Evolutionary conservation across 1,140 invertebrate genomes (phyloP), one percentile per base, ranked within the genome.

Genomic region (Tetramorium parvispinum): DNA sequence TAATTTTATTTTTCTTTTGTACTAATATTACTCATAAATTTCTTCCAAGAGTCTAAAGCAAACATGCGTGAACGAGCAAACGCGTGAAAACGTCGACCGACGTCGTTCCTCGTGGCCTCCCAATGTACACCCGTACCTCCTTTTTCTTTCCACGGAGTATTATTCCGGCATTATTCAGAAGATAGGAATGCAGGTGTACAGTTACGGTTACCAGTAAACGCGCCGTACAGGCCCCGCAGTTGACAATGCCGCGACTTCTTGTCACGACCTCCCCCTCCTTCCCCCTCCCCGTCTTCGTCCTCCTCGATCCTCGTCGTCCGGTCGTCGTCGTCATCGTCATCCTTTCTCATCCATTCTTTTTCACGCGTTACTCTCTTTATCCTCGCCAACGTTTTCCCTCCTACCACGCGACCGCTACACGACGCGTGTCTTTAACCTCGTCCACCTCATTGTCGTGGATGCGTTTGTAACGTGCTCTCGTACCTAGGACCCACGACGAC

Each of bases 121-220:
- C 79, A 40, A 61, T 10, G 24, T 8, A 63, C 46, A 71, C 40
- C 63, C 75, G 53, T 70, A 43, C 76, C 87, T 86, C n/a, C 68
- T 85, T 85, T 78, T 85, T 78, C 75, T 88, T 82, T 77, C 55
- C 76, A 85, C 46, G 21, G 63, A 71, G 81, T 90, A 85, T 90
- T 90, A 89, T 89, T 85, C 86, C 68, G 46, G 61, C 66, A 59
- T 90, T 90, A 90, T 90, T 90, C 89, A 90, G 61, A 88, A 90
- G 89, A 90, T 93, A 87, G 93, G 93, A 94, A 95, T 94, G 93
- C 92, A 91, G 81, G 92, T 83, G 79, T 93, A 94, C 94, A 94
- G 93, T 95, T 94, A 94, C 88, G 87, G 90, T 89, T 91, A 89
- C 91, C 92, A 94, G 93, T 93, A 90, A 68, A 91, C 82, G 91